Conservation (phyloP, 2,113 vertebrate genomes). For the Poeciliopsis turrubarensis region DNA sequence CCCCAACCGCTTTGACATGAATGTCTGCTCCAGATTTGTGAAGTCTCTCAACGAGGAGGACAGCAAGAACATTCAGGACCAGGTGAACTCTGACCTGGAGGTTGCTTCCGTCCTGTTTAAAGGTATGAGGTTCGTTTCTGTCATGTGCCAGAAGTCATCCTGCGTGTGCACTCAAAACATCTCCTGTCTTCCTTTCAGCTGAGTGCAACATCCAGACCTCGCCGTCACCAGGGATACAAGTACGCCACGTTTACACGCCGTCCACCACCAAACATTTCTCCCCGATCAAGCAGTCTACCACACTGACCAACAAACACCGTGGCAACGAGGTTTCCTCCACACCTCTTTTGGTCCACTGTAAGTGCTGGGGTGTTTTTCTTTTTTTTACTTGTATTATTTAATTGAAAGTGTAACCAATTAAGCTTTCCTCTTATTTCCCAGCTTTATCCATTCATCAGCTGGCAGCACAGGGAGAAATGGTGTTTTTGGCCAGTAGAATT, state of each 20-base stretch:
- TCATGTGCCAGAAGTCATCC: too few species aligned
- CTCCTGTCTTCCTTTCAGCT: conserved; percentile 74
- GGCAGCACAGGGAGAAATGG: conserved; percentile 97
- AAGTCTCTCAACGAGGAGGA: conserved; percentile 98
- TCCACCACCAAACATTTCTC: conserved; percentile 99
- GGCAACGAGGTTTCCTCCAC: conserved; percentile 98
- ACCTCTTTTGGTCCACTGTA: conserved; percentile 94
- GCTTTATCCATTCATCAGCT: conserved; percentile 96
- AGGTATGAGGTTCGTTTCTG: conserved; percentile 77
- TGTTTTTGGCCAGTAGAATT: conserved; percentile 93
- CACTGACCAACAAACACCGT: conserved; percentile 97
- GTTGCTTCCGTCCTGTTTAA: conserved; percentile 98
- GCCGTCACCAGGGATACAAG: conserved; percentile 95
- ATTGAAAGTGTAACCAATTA: background rate
- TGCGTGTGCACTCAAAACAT: background rate
- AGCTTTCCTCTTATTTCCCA: conserved; percentile 61
- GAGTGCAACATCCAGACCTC: conserved; percentile 98
- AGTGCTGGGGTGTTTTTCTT: conserved; percentile 58
- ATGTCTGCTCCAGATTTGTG: conserved; percentile 97
- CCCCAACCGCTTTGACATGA: conserved; percentile 98
- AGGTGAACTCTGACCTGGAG: conserved; percentile 98
- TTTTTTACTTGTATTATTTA: background rate
- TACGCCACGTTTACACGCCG: conserved; percentile 96
- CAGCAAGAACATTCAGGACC: conserved; percentile 99
- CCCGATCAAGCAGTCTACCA: conserved; percentile 97